These are phyloP conservation scores for Drosophila fuyamai DNA, from an alignment of 1,140 invertebrate species.

Conservation along the genomic window DNA sequence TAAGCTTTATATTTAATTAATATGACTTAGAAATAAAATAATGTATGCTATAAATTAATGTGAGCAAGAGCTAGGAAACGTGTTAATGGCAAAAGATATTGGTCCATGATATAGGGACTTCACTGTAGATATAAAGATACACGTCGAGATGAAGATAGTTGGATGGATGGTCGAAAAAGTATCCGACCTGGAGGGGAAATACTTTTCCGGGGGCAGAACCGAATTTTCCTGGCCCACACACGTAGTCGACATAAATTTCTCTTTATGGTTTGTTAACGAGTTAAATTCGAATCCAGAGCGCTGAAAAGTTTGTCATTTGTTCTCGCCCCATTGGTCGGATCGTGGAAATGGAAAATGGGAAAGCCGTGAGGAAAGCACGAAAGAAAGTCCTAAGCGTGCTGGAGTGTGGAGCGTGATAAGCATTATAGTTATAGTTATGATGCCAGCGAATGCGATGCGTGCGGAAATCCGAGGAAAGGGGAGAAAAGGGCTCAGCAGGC, in stretches of 20 bases:
- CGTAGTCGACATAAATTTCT: slow-evolving; percentile 79
- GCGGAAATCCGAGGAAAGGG: slow-evolving; percentile 17
- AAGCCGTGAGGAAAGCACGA: slow-evolving; percentile 3
- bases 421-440: slow-evolving; percentile 70
- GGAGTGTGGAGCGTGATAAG: slow-evolving; percentile 76
- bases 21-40: too few species aligned
- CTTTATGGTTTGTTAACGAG: slow-evolving; percentile 83
- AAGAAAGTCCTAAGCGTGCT: slow-evolving; percentile 55
- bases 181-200: slow-evolving; percentile 15
- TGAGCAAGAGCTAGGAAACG: too few species aligned
- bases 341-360: slow-evolving; percentile 42
- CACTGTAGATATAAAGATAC: slow-evolving; percentile 10
- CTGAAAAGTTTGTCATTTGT: slow-evolving; percentile 76
- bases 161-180: slow-evolving; percentile 27
- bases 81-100: too few species aligned
- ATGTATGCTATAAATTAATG: too few species aligned
- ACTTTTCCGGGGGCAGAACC: slow-evolving; percentile 4
- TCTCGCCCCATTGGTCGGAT: slow-evolving; percentile 57
- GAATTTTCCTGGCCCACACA: slow-evolving; percentile 60
- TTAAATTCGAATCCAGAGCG: slow-evolving; percentile 79
- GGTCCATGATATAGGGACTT: too few species aligned
- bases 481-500: slow-evolving; percentile 11
- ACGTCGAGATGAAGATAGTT: slow-evolving; percentile 21
- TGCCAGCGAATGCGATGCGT: slow-evolving; percentile 37
- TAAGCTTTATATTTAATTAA: too few species aligned